These are phyloP conservation scores for Norana najaformis DNA, from an alignment of 2,888 invertebrate genomes.

Conservation along the genomic window DNA sequence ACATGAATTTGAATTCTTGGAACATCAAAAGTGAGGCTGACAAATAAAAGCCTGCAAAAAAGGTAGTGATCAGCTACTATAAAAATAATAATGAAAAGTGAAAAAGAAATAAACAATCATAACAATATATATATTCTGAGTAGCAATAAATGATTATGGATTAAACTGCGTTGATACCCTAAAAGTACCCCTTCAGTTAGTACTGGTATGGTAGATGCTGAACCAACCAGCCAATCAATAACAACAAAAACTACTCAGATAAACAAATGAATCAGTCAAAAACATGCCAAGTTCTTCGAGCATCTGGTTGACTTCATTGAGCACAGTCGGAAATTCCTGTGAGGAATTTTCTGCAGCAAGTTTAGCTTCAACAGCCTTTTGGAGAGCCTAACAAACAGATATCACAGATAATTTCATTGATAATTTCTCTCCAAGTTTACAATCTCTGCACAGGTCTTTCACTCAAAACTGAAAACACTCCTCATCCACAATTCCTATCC, in stretches of 20 bases:
- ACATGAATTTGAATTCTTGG: too few relatives aligned
- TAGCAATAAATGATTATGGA: neutral
- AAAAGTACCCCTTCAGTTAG: too few relatives aligned
- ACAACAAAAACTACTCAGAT: neutral
- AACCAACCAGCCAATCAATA: neutral
- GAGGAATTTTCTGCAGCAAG: constrained; percentile 78
- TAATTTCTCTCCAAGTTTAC: neutral
- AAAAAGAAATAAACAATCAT: too few relatives aligned
- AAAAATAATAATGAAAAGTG: too few relatives aligned
- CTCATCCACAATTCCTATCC: too few relatives aligned
- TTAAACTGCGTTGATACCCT: neutral
- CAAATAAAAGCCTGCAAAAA: too few relatives aligned
- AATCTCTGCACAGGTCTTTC: too few relatives aligned
- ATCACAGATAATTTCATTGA: neutral
- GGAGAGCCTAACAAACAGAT: constrained; percentile 20
- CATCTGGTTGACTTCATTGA: constrained; percentile 73
- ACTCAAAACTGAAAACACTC: too few relatives aligned
- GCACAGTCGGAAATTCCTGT: constrained; percentile 78
- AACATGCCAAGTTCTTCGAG: constrained; percentile 51
- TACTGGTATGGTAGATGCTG: neutral
- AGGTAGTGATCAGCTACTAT: too few relatives aligned
- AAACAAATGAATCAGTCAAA: neutral
- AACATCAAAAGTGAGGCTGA: too few relatives aligned
- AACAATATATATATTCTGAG: neutral
- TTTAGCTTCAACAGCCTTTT: constrained; percentile 61